phyloP scores from a whole-genome alignment of 2,113 vertebrate species.

The Ptychochromis oligacanthus region DNA sequence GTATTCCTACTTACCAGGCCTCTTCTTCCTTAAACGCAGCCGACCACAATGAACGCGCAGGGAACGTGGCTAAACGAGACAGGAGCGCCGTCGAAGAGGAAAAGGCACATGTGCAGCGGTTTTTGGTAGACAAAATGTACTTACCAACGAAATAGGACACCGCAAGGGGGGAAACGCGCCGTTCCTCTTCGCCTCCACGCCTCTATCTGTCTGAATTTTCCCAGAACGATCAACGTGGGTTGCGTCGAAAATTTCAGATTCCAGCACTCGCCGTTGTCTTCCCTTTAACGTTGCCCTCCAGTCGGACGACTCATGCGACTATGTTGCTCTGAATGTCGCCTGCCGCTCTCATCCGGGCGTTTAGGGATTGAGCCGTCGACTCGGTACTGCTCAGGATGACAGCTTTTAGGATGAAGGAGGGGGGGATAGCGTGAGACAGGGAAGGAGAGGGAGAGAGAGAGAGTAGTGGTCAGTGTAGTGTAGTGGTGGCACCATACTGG shows the following conservation, averaged over 20 bases:
- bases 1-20: slow-evolving; percentile 52
- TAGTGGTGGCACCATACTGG: slow-evolving; percentile 27
- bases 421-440: background rate
- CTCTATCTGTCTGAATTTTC: slow-evolving; percentile 49
- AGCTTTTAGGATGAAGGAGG: slow-evolving; percentile 61
- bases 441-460: background rate
- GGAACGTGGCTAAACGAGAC: slow-evolving; percentile 17
- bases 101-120: background rate
- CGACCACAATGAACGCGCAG: slow-evolving; percentile 22
- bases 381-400: slow-evolving; percentile 59
- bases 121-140: slow-evolving; percentile 49
- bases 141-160: slow-evolving; percentile 73
- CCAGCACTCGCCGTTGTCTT: slow-evolving; percentile 51
- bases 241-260: slow-evolving; percentile 69
- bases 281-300: slow-evolving; percentile 28
- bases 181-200: slow-evolving; percentile 54
- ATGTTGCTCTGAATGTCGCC: slow-evolving; percentile 58
- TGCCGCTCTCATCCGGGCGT: slow-evolving; percentile 71
- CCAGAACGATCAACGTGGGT: slow-evolving; percentile 51
- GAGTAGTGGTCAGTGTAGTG: slow-evolving; percentile 33
- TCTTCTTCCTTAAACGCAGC: slow-evolving; percentile 9
- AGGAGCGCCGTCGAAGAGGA: background rate
- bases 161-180: slow-evolving; percentile 30
- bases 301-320: slow-evolving; percentile 49
- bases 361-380: slow-evolving; percentile 50